Conservation (phyloP, 2,113 vertebrate genomes). For the Caranx melampygus region DNA sequence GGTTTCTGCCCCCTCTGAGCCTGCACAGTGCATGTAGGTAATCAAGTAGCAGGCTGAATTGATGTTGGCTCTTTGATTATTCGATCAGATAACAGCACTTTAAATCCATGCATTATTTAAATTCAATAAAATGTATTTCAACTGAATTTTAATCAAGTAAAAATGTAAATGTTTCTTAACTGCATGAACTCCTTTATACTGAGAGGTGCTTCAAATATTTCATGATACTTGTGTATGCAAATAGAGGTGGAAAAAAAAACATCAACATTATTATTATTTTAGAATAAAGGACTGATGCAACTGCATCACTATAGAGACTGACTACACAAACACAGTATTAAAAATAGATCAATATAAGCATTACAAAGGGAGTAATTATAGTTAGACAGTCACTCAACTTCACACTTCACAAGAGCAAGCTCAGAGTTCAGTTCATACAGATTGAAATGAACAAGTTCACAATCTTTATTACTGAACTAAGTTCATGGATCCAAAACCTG, state of each 20-base stretch:
- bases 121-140: background rate
- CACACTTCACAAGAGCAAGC: too few species aligned
- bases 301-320: background rate
- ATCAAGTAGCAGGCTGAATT: background rate
- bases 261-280: background rate
- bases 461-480: too few species aligned
- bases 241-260: background rate
- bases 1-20: background rate
- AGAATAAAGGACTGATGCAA: background rate
- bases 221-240: background rate
- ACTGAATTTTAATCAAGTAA: background rate
- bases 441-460: too few species aligned
- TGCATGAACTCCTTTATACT: background rate
- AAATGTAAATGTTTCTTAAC: constrained; percentile 17
- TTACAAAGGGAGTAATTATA: background rate
- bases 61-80: background rate
- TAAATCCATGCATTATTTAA: background rate
- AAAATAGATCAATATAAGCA: background rate
- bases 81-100: background rate
- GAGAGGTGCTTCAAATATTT: background rate
- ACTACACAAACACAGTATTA: background rate
- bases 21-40: background rate
- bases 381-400: too few species aligned
- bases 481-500: too few species aligned
- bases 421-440: too few species aligned